Conservation (phyloP, 2,888 invertebrate species). For the Acanthococcus lagerstroemiae region DNA sequence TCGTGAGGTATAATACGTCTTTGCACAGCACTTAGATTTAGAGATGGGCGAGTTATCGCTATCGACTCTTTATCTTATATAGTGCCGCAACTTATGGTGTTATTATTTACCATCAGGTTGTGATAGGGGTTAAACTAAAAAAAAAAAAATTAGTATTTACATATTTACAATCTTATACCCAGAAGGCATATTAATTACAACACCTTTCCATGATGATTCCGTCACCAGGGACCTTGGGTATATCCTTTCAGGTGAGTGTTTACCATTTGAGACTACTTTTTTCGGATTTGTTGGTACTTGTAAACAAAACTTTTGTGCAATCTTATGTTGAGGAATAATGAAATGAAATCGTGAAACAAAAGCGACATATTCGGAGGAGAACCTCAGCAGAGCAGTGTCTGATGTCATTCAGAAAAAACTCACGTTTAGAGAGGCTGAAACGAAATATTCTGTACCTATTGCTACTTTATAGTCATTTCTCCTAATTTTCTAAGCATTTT, state of each 20-base stretch:
- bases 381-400: neutral
- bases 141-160: too few relatives aligned
- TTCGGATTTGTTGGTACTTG: neutral
- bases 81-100: too few relatives aligned
- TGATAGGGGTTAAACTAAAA: too few relatives aligned
- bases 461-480: neutral
- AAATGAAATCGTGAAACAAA: neutral
- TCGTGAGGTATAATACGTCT: too few relatives aligned
- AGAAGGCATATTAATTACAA: neutral
- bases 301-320: neutral
- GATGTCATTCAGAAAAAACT: neutral
- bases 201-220: neutral
- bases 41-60: too few relatives aligned
- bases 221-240: neutral
- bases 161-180: too few relatives aligned
- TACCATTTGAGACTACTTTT: neutral
- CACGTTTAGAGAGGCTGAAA: neutral
- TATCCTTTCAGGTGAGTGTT: neutral
- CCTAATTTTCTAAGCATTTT: too few relatives aligned
- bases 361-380: neutral
- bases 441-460: neutral
- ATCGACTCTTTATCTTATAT: too few relatives aligned
- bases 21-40: too few relatives aligned
- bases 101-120: too few relatives aligned
- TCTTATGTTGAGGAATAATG: neutral